phyloP scores from a whole-genome alignment of 2,888 invertebrate species.

The Hyposoter dolosus region DNA sequence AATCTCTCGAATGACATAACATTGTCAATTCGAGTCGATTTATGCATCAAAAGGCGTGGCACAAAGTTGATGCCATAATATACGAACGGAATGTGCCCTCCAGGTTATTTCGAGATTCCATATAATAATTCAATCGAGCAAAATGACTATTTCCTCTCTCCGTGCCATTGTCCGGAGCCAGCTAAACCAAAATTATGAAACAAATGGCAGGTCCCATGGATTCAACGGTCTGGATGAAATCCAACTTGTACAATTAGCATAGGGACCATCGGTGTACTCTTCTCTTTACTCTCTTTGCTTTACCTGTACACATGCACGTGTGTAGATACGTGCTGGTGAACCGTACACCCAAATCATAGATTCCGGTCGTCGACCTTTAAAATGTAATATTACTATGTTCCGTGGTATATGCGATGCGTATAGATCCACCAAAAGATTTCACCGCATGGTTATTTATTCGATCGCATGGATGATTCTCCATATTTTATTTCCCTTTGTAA shows the following conservation, averaged over 20 bases:
- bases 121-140: conserved; percentile 69
- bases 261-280: conserved; percentile 59
- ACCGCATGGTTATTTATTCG: conserved; percentile 49
- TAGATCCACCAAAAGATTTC: neutral
- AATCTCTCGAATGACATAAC: neutral
- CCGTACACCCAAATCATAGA: neutral
- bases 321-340: neutral
- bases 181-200: conserved; percentile 69
- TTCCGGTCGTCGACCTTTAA: neutral
- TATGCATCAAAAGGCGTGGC: neutral
- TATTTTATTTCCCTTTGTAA: conserved; percentile 27
- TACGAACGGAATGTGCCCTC: conserved; percentile 7
- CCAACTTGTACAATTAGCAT: conserved; percentile 71
- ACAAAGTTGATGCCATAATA: neutral
- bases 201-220: conserved; percentile 69
- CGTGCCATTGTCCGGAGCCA: conserved; percentile 25
- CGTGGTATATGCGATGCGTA: neutral
- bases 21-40: neutral
- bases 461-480: conserved; percentile 19
- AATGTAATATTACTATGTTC: neutral
- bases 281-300: conserved; percentile 24
- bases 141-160: conserved; percentile 64
- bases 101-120: conserved; percentile 63
- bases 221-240: conserved; percentile 59
- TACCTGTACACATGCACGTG: neutral